These are phyloP conservation scores for Sakesphorus luctuosus DNA, from an alignment of 2,113 vertebrate species.

Conservation along the genomic window DNA sequence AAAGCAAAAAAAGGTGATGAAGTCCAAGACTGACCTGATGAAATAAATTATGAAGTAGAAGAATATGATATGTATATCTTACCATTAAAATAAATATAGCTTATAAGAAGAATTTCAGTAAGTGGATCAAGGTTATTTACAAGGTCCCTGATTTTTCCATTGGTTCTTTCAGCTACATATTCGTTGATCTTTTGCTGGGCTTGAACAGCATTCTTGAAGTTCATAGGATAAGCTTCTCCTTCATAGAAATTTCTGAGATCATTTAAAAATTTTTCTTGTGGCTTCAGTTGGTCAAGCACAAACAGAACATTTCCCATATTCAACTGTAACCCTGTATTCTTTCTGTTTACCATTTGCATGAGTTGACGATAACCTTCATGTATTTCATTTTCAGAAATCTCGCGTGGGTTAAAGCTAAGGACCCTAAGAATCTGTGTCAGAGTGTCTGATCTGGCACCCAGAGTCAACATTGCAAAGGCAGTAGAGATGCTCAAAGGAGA, in stretches of 20 bases:
- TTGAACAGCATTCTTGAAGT: conserved; percentile 75
- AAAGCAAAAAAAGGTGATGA: neutral
- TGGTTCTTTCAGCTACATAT: conserved; percentile 79
- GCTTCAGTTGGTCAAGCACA: conserved; percentile 68
- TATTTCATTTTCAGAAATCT: conserved; percentile 66
- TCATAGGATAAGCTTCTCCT: conserved; percentile 74
- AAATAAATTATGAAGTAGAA: neutral
- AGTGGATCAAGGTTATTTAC: conserved; percentile 75
- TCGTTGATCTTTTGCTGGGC: conserved; percentile 79
- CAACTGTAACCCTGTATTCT: conserved; percentile 66
- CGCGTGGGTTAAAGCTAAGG: conserved; percentile 73
- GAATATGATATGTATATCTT: neutral
- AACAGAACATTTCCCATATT: conserved; percentile 78
- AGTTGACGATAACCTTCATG: conserved; percentile 79
- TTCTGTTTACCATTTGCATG: conserved; percentile 73
- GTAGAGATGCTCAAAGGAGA: conserved; percentile 82
- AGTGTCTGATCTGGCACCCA: conserved; percentile 80
- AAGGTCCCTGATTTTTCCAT: conserved; percentile 80
- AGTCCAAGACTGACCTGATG: neutral
- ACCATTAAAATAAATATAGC: conserved; percentile 84
- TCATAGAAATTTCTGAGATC: conserved; percentile 71
- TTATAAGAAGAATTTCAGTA: conserved; percentile 83
- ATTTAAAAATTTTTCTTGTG: conserved; percentile 69
- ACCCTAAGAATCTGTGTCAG: conserved; percentile 77
- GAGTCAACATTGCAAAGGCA: conserved; percentile 80